Conservation (phyloP, 2,113 vertebrate species). For the Dunckerocampus dactyliophorus region DNA sequence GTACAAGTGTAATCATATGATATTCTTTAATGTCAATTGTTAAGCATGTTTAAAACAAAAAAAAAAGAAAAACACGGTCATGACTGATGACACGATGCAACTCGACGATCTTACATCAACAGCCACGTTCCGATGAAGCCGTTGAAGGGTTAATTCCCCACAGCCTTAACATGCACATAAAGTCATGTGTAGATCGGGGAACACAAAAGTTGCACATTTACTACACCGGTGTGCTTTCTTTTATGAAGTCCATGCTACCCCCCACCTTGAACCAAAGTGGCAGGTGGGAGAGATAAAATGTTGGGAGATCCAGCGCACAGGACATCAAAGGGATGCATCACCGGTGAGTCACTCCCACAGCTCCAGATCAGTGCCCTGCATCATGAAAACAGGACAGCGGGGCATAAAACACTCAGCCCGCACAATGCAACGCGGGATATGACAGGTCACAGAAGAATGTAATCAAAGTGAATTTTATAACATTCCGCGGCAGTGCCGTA, state of each 20-base stretch:
- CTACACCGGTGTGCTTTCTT: background rate
- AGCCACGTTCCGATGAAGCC: slow-evolving; percentile 9
- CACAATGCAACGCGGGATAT: slow-evolving; percentile 40
- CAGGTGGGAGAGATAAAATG: slow-evolving; percentile 64
- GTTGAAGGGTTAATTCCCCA: slow-evolving; percentile 29
- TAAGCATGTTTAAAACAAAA: too few species aligned
- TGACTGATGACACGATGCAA: slow-evolving; percentile 29
- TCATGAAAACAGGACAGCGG: slow-evolving; percentile 32
- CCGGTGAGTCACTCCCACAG: slow-evolving; percentile 45
- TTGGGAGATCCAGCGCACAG: slow-evolving; percentile 42
- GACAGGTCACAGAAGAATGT: slow-evolving; percentile 51
- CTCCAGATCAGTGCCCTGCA: slow-evolving; percentile 42
- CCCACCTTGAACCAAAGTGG: slow-evolving; percentile 40
- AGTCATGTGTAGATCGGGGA: slow-evolving; percentile 7
- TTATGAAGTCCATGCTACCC: slow-evolving; percentile 6
- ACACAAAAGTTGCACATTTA: background rate
- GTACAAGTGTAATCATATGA: too few species aligned
- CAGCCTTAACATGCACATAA: background rate
- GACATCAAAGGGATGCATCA: slow-evolving; percentile 60
- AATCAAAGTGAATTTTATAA: slow-evolving; percentile 59
- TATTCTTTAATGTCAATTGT: too few species aligned
- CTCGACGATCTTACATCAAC: slow-evolving; percentile 14
- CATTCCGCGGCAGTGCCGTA: slow-evolving; percentile 27
- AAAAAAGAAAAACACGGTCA: background rate
- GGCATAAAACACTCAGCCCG: slow-evolving; percentile 33